phyloP scores from a whole-genome alignment of 2,888 invertebrate genomes.

The Rugalucina vietnamica region DNA sequence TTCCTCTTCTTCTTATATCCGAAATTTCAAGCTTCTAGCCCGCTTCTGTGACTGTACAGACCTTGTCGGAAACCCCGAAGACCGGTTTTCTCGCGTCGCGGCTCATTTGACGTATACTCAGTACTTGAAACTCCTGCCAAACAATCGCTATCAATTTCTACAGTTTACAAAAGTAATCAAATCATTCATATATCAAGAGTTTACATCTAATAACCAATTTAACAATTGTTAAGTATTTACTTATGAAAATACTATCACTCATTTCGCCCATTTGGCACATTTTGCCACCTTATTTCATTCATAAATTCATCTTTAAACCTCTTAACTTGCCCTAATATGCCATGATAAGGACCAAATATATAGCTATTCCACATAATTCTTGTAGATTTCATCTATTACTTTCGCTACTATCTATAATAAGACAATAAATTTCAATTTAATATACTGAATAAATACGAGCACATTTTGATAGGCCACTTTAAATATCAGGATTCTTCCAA shows the following conservation, averaged over 20 bases:
- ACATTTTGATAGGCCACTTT: conserved; percentile 45
- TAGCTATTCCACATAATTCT: conserved; percentile 55
- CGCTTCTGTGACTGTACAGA: no score
- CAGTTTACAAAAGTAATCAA: conserved; percentile 7
- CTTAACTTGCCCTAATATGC: conserved; percentile 32
- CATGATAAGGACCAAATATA: conserved; percentile 51
- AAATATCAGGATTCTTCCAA: not conserved
- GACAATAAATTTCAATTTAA: conserved; percentile 56
- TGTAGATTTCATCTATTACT: conserved; percentile 39
- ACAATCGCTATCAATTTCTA: not conserved
- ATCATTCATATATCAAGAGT: conserved; percentile 4
- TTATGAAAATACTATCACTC: conserved; percentile 49
- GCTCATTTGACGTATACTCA: no score
- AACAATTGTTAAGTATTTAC: conserved; percentile 53
- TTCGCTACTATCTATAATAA: conserved; percentile 49
- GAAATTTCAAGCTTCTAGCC: no score
- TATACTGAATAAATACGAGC: conserved; percentile 59
- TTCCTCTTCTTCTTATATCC: no score
- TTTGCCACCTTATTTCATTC: conserved; percentile 49
- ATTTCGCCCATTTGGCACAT: conserved; percentile 24
- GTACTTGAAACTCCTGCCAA: not conserved
- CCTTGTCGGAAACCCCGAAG: no score
- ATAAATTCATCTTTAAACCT: conserved; percentile 17
- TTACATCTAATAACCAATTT: conserved; percentile 17
- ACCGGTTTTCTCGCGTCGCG: no score